These are phyloP conservation scores for Bombus confusus DNA, from an alignment of 1,140 invertebrate species.

Conservation along the genomic window DNA sequence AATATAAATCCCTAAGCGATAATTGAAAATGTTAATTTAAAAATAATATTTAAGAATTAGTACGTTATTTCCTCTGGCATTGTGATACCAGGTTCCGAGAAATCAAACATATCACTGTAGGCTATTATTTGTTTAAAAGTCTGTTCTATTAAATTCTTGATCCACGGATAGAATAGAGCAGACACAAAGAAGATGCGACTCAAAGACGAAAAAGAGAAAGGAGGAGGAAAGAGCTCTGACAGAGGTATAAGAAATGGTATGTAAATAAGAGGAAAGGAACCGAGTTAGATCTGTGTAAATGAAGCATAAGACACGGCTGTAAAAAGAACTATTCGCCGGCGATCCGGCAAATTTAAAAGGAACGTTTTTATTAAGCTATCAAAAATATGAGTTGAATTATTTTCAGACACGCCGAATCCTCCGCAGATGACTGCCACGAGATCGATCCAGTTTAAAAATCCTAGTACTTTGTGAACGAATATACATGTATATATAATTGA, in stretches of 20 bases:
- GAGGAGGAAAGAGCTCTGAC: neutral
- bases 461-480: neutral
- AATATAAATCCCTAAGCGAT: too few species aligned
- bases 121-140: neutral
- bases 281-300: neutral
- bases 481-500: slow-evolving; percentile 17
- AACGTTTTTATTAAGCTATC: neutral
- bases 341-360: neutral
- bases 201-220: too few species aligned
- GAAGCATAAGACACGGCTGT: neutral
- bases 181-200: too few species aligned
- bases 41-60: neutral
- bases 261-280: neutral
- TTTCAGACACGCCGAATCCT: slow-evolving; percentile 3
- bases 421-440: neutral
- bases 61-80: neutral
- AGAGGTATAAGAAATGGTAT: neutral
- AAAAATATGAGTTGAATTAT: slow-evolving; percentile 13
- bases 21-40: neutral
- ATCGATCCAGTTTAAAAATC: neutral
- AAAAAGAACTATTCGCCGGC: neutral
- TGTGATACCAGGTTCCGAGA: neutral
- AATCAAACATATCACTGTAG: neutral
- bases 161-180: neutral
- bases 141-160: neutral